Evolutionary conservation across 1,140 invertebrate species (phyloP).

Genomic region (Acromyrmex echinatior): DNA sequence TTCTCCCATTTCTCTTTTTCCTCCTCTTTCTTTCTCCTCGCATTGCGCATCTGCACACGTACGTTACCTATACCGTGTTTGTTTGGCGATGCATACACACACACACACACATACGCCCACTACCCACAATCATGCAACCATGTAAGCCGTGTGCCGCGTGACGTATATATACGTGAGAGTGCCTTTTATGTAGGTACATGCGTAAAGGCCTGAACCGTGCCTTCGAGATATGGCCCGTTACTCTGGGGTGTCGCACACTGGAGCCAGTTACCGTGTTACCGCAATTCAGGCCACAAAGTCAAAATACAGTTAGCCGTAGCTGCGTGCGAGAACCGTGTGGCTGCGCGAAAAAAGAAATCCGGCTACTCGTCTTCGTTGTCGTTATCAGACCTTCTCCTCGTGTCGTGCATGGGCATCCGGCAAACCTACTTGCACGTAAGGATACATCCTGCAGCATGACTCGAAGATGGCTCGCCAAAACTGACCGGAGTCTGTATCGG

Average conservation of each 20-base stretch:
- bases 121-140: not conserved
- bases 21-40: slow-evolving; percentile 11
- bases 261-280: slow-evolving; percentile 87
- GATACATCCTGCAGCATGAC: slow-evolving; percentile 46
- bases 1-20: not conserved
- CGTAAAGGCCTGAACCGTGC: slow-evolving; percentile 76
- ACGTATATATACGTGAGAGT: slow-evolving; percentile 63
- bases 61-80: slow-evolving; percentile 35
- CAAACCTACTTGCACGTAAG: slow-evolving; percentile 71
- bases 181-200: slow-evolving; percentile 82
- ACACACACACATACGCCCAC: slow-evolving; percentile 11
- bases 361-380: slow-evolving; percentile 61
- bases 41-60: slow-evolving; percentile 52
- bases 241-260: slow-evolving; percentile 83
- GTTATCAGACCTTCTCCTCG: slow-evolving; percentile 33
- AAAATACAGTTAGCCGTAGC: slow-evolving; percentile 86
- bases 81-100: slow-evolving; percentile 24
- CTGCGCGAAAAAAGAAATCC: slow-evolving; percentile 74
- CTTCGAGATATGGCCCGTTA: slow-evolving; percentile 84
- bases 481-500: slow-evolving; percentile 2
- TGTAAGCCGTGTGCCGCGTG: slow-evolving; percentile 17
- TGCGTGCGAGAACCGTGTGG: slow-evolving; percentile 68
- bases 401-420: slow-evolving; percentile 65
- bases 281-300: slow-evolving; percentile 87
- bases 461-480: slow-evolving; percentile 11